Conservation (phyloP, 2,888 invertebrate species). For the Podabrus alpinus region DNA sequence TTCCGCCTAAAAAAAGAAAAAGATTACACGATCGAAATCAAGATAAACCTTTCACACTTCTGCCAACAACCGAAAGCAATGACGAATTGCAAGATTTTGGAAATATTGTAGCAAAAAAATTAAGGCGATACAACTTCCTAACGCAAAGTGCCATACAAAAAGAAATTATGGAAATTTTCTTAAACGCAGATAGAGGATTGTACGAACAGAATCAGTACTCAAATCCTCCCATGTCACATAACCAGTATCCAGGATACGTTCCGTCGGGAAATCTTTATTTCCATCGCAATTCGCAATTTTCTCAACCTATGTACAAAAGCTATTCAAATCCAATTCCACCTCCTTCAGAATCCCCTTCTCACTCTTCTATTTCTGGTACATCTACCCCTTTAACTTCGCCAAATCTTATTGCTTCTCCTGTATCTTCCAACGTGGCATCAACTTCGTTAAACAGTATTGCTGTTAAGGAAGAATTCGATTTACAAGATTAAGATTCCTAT, state of each 20-base stretch:
- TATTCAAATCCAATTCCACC: background rate
- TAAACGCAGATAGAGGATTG: background rate
- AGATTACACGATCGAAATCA: background rate
- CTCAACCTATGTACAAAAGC: background rate
- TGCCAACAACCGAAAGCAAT: background rate
- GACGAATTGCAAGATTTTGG: background rate
- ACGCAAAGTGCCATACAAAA: background rate
- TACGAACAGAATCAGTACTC: background rate
- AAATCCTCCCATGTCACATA: background rate
- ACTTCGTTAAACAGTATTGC: background rate
- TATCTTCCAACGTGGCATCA: background rate
- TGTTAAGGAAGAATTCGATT: background rate
- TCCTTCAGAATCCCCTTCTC: background rate
- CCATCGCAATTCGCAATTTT: background rate
- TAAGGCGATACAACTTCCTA: background rate
- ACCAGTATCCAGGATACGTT: background rate
- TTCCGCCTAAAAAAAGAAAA: background rate
- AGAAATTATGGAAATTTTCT: background rate
- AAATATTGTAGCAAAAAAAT: background rate
- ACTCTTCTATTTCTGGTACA: background rate
- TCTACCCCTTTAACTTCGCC: background rate
- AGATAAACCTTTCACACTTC: background rate
- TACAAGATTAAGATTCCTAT: background rate
- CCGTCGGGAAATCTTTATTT: background rate
- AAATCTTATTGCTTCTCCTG: background rate